A percentile compares a stretch with the other conserved stretches of the same genome.
Conservation (phyloP, 2,113 vertebrate genomes). For the Smithornis capensis region DNA sequence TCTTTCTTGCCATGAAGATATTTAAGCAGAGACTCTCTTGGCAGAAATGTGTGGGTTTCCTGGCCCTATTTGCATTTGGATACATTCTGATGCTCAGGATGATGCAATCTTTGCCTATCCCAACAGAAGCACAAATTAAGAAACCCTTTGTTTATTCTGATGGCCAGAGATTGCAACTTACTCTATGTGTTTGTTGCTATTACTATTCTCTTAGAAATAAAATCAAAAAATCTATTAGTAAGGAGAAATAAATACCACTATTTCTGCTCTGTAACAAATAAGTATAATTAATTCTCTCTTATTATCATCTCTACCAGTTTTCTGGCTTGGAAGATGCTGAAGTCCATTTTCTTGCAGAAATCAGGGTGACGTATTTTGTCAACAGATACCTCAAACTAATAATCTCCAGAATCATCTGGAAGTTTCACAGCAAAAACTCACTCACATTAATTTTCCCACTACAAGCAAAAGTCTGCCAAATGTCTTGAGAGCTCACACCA, state of each 20-base stretch:
- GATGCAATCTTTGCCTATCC: background rate
- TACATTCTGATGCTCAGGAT: background rate
- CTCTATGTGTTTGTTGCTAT: background rate
- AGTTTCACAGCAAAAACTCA: background rate
- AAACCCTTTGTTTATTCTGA: background rate
- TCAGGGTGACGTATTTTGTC: background rate
- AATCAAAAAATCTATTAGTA: background rate
- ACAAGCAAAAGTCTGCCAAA: background rate
- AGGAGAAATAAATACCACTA: background rate
- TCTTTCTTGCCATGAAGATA: constrained; percentile 1
- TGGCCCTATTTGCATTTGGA: background rate
- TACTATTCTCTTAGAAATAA: background rate
- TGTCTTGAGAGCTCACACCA: background rate
- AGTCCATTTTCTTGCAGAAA: background rate
- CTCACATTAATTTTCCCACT: background rate
- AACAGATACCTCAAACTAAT: background rate
- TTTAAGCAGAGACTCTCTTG: background rate
- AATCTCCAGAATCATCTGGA: background rate
- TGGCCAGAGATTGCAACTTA: background rate
- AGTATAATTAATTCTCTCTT: background rate
- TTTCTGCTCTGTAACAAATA: background rate
- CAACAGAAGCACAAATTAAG: background rate
- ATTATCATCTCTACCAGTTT: background rate
- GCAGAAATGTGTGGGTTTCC: background rate
- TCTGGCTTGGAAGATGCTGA: background rate